Conservation (phyloP, 64 coral and sea anemone species). For the Pocillopora verrucosa region DNA sequence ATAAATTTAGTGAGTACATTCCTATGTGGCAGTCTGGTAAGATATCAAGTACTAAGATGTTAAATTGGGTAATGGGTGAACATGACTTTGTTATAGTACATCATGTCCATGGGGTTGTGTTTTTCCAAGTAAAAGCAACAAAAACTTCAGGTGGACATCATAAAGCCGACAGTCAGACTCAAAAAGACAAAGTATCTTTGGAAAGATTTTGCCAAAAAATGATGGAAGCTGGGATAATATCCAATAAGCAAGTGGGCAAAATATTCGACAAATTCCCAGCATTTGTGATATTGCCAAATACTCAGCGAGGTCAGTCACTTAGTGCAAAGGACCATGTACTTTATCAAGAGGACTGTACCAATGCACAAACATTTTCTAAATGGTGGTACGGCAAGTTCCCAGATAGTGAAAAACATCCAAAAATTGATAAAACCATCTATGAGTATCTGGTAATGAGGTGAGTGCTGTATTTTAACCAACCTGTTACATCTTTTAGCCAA, state of each 20-base stretch:
- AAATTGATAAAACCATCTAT: not conserved
- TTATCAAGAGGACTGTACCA: constrained; percentile 54
- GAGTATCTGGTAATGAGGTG: not conserved
- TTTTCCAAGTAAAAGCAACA: constrained; percentile 58
- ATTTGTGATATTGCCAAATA: constrained; percentile 77
- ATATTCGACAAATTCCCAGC: constrained; percentile 4
- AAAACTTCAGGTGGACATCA: not conserved
- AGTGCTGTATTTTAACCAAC: not conserved
- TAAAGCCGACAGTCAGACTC: constrained; percentile 30
- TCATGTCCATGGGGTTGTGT: constrained; percentile 45
- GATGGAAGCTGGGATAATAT: not conserved
- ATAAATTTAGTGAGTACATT: constrained; percentile 11
- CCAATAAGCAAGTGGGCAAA: not conserved
- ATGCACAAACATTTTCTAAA: not conserved
- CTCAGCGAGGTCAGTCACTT: not conserved
- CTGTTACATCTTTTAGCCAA: not conserved
- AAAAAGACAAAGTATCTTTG: constrained; percentile 6
- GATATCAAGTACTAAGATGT: not conserved
- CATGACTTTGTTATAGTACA: constrained; percentile 73
- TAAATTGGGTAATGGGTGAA: constrained; percentile 54
- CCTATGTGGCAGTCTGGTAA: not conserved
- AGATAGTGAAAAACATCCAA: not conserved
- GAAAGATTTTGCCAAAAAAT: not conserved
- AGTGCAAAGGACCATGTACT: not conserved
- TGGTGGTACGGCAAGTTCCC: constrained; percentile 40